Evolutionary conservation across 2,888 invertebrate species (phyloP).

Genomic region (Aethes cnicana): DNA sequence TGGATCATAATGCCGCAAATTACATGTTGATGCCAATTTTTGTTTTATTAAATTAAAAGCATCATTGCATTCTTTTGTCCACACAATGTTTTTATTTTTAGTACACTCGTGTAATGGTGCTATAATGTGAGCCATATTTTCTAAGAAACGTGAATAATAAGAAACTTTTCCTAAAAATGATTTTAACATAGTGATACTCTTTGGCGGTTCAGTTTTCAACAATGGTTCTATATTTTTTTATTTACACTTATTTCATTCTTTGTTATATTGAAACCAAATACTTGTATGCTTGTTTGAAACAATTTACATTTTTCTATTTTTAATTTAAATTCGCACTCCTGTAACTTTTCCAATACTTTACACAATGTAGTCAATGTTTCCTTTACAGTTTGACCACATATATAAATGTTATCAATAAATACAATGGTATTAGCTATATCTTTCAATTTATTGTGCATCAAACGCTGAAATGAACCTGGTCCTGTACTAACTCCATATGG

Average conservation of each 20-base stretch:
- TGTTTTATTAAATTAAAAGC: conserved; percentile 6
- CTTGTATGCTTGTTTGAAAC: not conserved
- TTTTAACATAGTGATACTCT: not conserved
- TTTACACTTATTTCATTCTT: not conserved
- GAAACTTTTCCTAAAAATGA: not conserved
- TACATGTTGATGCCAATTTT: not conserved
- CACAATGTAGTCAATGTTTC: not conserved
- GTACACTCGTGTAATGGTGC: not conserved
- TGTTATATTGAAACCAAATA: not conserved
- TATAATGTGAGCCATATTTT: not conserved
- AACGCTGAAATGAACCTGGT: conserved; percentile 23
- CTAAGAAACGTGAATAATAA: not conserved
- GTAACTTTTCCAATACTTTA: no score
- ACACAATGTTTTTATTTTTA: not conserved
- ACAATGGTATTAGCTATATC: conserved; percentile 14
- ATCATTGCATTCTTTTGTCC: conserved; percentile 12
- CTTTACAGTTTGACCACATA: not conserved
- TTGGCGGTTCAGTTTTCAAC: not conserved
- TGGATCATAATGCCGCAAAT: not conserved
- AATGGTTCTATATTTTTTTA: no score
- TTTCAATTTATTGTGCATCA: not conserved
- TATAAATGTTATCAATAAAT: conserved; percentile 5
- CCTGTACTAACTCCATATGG: conserved; percentile 23
- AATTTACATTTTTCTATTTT: not conserved
- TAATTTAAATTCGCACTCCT: no score